phyloP scores from a whole-genome alignment of 2,113 vertebrate genomes.

The Centropus bengalensis region DNA sequence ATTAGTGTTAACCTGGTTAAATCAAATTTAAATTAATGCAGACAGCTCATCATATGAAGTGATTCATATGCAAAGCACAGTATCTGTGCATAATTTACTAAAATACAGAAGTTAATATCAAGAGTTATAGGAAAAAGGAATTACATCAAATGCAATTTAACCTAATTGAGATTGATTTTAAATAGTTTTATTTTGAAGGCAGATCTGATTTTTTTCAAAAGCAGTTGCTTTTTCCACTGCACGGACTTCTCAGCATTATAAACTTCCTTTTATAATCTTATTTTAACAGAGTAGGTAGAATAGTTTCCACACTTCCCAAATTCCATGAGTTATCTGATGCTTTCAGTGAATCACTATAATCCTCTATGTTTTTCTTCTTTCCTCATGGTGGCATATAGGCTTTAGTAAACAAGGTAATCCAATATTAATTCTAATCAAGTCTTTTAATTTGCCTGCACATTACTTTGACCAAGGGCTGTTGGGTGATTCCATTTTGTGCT shows the following conservation, averaged over 20 bases:
- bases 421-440: background rate
- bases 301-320: background rate
- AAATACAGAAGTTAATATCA: slow-evolving; percentile 23
- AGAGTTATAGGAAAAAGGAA: slow-evolving; percentile 31
- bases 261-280: background rate
- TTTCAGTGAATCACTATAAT: background rate
- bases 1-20: slow-evolving; percentile 47
- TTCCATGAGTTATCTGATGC: background rate
- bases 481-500: background rate
- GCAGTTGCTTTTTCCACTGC: background rate
- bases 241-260: background rate
- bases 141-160: slow-evolving; percentile 22
- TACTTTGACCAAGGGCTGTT: background rate
- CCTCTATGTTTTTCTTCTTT: background rate
- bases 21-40: slow-evolving; percentile 60
- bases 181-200: slow-evolving; percentile 26
- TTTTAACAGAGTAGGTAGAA: background rate
- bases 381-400: background rate
- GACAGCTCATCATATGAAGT: slow-evolving; percentile 44
- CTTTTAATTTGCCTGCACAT: background rate
- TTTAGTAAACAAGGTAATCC: background rate
- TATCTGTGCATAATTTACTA: slow-evolving; percentile 16
- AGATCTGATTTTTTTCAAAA: background rate
- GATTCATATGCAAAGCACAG: slow-evolving; percentile 57
- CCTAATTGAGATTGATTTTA: slow-evolving; percentile 47